Base-by-base conservation (phyloP, 2,113 vertebrate species). In the Archilochus colubris region DNA sequence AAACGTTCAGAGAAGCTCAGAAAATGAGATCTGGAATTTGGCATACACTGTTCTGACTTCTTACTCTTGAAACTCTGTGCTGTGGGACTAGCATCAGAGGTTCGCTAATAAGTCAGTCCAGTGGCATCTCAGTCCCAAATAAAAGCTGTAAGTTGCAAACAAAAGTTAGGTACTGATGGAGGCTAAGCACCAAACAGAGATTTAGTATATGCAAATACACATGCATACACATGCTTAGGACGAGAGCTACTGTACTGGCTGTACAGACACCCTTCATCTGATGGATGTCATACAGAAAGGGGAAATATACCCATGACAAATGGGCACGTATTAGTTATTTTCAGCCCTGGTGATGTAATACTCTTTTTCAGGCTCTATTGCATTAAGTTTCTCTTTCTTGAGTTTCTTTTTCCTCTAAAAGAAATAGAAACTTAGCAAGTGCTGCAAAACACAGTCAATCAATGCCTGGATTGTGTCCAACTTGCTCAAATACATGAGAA, bases 401-500 rank as follows among this genome's bases (percentile, higher is more conserved):
- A 51, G 88, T 94, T 93, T 93, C 78, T 84, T 90, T 96, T 97
- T 94, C 31, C 86, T 97, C 86, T 46, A 89, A 93, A 95, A 93
- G 95, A 91, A 97, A 97, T 87, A 95, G 95, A 97, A 97, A 95
- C 93, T 95, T 92, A 95, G 81, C 54, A 80, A 86, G 78, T 90
- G 44, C 68, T 95, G 48, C 75, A 86, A 43, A 70, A 82, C 40
- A 51, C 83, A 79, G 44, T 92, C 85, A 91, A 44, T 94, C 89
- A 91, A 63, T 91, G 91, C 54, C 82, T 87, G 93, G 84, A 85
- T 16, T 67, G 44, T 33, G 36, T 94, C 93, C 95, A 94, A 63
- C 61, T 88, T 80, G 83, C n/a, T 94, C 58, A 82, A 87, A 86
- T 93, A 79, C 54, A 59, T 67, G 63, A 94, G 78, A 68, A 91